Evolutionary conservation across 2,113 vertebrate species (phyloP).

Genomic region (Embiotoca jacksoni): DNA sequence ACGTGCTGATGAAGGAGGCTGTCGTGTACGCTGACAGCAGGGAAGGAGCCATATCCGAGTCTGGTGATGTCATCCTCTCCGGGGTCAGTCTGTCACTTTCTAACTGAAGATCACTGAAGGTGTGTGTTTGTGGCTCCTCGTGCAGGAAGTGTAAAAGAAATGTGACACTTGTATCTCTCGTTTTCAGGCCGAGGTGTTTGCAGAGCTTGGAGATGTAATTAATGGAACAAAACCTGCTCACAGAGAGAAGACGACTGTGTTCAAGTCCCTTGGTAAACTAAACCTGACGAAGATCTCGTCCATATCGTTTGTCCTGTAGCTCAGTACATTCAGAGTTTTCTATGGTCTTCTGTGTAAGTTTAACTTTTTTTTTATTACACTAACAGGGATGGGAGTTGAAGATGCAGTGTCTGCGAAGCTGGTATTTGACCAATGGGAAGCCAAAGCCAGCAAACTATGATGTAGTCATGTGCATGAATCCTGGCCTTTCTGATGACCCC

Average conservation of each 20-base stretch:
- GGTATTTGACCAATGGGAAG: conserved; percentile 91
- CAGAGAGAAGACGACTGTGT: conserved; percentile 93
- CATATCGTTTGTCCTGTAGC: neutral
- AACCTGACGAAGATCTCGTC: neutral
- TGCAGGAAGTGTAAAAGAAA: too few species aligned
- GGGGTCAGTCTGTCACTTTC: conserved; percentile 80
- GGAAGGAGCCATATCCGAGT: conserved; percentile 89
- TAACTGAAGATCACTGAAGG: too few species aligned
- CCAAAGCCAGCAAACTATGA: conserved; percentile 52
- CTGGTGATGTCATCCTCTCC: conserved; percentile 93
- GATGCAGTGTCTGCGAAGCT: conserved; percentile 93
- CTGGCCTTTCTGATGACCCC: too few species aligned
- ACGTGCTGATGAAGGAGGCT: conserved; percentile 88
- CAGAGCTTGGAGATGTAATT: conserved; percentile 94
- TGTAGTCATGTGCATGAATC: neutral
- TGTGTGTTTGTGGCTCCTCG: neutral
- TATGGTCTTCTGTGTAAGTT: neutral
- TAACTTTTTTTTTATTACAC: neutral
- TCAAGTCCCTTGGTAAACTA: conserved; percentile 94
- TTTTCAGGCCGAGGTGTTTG: conserved; percentile 90
- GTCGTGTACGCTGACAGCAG: conserved; percentile 92
- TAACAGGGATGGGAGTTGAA: conserved; percentile 92
- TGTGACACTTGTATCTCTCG: neutral
- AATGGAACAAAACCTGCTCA: conserved; percentile 88
- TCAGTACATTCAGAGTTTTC: neutral